Evolutionary conservation across 2,797 vertebrate genomes (phyloP).

Genomic region (Betta splendens): DNA sequence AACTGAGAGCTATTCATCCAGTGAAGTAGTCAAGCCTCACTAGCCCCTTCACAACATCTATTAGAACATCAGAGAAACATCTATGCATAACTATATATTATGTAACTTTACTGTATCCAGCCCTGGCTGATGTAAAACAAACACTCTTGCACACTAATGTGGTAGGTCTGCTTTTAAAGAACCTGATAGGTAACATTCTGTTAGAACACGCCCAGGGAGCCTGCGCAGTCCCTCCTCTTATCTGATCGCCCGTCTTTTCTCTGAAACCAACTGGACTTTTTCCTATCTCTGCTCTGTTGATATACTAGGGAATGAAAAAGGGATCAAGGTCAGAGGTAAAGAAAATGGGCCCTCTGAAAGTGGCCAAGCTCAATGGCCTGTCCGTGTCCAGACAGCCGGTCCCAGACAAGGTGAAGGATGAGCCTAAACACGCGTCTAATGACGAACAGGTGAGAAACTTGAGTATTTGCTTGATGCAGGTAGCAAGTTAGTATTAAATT

Average conservation of each 20-base stretch:
- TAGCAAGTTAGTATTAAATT: not conserved
- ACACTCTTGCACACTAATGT: conserved; percentile 43
- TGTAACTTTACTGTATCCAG: not conserved
- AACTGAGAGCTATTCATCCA: not conserved
- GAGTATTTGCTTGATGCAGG: not conserved
- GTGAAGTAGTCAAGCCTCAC: no score
- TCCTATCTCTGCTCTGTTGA: conserved; percentile 11
- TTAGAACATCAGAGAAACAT: no score
- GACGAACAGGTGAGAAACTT: conserved; percentile 88
- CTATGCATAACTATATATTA: no score
- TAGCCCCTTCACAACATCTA: no score
- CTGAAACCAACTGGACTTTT: not conserved
- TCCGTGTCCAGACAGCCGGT: conserved; percentile 87
- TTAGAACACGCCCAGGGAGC: not conserved
- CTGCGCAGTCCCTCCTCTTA: conserved; percentile 24
- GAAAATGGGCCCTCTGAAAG: conserved; percentile 92
- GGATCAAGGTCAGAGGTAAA: conserved; percentile 85
- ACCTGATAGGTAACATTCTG: conserved; percentile 64
- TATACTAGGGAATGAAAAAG: conserved; percentile 91
- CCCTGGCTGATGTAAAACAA: conserved; percentile 11
- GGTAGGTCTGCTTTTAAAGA: conserved; percentile 19
- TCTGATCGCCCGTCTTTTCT: not conserved
- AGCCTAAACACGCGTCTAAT: conserved; percentile 87
- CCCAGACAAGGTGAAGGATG: conserved; percentile 86
- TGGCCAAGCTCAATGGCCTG: conserved; percentile 92